Percentiles rank a stretch among this genome's conserved stretches.
Conservation (phyloP, 1,140 invertebrate genomes). For the Samia ricini region DNA sequence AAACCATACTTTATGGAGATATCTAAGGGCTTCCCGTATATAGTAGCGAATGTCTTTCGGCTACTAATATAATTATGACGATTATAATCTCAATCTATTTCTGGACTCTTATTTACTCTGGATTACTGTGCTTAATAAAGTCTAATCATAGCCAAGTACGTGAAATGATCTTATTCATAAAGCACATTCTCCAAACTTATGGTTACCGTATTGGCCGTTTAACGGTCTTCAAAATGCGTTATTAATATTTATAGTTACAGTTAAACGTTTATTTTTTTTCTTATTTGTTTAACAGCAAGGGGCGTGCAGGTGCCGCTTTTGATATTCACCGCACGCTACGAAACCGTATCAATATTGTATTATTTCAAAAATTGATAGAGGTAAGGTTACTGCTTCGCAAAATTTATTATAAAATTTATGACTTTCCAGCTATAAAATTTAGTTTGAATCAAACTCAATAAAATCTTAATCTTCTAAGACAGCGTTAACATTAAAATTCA, state of each 20-base stretch:
- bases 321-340: constrained; percentile 33
- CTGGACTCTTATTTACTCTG: too few species aligned
- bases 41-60: too few species aligned
- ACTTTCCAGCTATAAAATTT: constrained; percentile 25
- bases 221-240: constrained; percentile 47
- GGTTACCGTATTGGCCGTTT: constrained; percentile 46
- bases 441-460: constrained; percentile 14
- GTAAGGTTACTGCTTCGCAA: constrained; percentile 16
- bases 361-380: constrained; percentile 25
- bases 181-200: constrained; percentile 11
- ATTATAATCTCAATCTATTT: too few species aligned
- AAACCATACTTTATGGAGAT: too few species aligned
- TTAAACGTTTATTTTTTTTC: constrained; percentile 52
- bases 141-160: too few species aligned
- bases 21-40: too few species aligned
- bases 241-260: constrained; percentile 67
- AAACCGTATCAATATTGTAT: constrained; percentile 37
- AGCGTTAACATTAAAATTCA: neutral
- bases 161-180: neutral
- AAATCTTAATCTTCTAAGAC: constrained; percentile 22
- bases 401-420: constrained; percentile 37
- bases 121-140: too few species aligned
- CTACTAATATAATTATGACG: too few species aligned
- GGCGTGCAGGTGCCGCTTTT: constrained; percentile 63
- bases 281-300: constrained; percentile 65